phyloP scores from a whole-genome alignment of 2,113 vertebrate genomes.

The Mesoclemmys tuberculata region DNA sequence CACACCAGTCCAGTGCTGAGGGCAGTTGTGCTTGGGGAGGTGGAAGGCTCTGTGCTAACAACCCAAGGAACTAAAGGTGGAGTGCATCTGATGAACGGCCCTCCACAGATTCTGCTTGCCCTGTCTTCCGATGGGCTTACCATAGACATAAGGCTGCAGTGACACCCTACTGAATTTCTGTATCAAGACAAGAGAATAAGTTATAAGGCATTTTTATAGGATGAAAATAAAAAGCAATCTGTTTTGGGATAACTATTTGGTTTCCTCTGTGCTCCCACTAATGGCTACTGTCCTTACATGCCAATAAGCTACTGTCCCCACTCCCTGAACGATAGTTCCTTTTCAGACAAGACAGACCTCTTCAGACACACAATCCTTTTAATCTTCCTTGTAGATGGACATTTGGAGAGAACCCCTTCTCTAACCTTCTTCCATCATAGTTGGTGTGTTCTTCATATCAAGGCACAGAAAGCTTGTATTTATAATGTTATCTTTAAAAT shows the following conservation, averaged over 20 bases:
- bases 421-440: neutral
- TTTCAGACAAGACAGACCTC: neutral
- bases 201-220: neutral
- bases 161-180: neutral
- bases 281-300: neutral
- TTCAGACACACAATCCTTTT: neutral
- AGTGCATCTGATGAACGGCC: accelerated
- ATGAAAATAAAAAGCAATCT: neutral
- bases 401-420: neutral
- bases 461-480: neutral
- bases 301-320: neutral
- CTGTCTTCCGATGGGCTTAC: neutral
- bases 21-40: neutral
- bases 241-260: neutral
- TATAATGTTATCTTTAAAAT: neutral
- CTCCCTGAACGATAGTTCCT: neutral
- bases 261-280: neutral
- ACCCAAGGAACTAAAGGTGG: neutral
- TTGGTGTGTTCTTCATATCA: neutral
- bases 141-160: neutral
- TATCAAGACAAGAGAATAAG: neutral
- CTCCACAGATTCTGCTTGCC: neutral
- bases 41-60: neutral
- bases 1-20: neutral
- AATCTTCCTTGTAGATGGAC: neutral